These are phyloP conservation scores for Lasioglossum leucozonium DNA, from an alignment of 2,888 invertebrate genomes.

Conservation along the genomic window DNA sequence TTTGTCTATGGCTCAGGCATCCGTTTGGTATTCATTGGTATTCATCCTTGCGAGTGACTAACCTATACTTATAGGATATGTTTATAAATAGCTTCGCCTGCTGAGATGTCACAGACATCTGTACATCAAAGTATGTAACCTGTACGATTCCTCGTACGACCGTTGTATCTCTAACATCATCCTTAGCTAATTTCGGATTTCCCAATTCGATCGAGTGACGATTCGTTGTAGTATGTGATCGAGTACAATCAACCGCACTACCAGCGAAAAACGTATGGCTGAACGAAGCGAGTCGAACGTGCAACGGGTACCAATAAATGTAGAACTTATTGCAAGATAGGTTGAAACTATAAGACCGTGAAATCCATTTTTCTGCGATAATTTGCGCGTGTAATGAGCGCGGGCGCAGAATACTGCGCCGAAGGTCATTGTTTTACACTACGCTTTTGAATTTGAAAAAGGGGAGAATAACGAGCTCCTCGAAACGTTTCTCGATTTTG, in stretches of 20 bases:
- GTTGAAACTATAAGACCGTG: neutral
- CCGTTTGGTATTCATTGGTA: slow-evolving; percentile 5
- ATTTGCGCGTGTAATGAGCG: neutral
- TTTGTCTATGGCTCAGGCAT: neutral
- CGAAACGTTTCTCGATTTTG: neutral
- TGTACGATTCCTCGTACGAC: slow-evolving; percentile 27
- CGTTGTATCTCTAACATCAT: neutral
- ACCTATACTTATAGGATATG: slow-evolving; percentile 15
- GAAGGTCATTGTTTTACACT: neutral
- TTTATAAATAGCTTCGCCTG: slow-evolving; percentile 26
- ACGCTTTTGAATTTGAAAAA: neutral
- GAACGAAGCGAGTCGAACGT: neutral
- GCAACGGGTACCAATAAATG: neutral
- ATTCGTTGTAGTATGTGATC: neutral
- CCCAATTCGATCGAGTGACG: neutral
- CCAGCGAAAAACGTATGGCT: neutral
- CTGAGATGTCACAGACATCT: slow-evolving; percentile 32
- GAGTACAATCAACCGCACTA: neutral
- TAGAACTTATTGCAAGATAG: neutral
- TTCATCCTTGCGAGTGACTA: slow-evolving; percentile 7
- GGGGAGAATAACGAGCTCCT: neutral
- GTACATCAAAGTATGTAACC: slow-evolving; percentile 31
- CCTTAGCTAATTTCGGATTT: slow-evolving; percentile 17
- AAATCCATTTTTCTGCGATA: neutral
- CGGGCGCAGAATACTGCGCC: neutral